Evolutionary conservation across 2,797 vertebrate species (phyloP).

Genomic region (Catostomus latipinnis): DNA sequence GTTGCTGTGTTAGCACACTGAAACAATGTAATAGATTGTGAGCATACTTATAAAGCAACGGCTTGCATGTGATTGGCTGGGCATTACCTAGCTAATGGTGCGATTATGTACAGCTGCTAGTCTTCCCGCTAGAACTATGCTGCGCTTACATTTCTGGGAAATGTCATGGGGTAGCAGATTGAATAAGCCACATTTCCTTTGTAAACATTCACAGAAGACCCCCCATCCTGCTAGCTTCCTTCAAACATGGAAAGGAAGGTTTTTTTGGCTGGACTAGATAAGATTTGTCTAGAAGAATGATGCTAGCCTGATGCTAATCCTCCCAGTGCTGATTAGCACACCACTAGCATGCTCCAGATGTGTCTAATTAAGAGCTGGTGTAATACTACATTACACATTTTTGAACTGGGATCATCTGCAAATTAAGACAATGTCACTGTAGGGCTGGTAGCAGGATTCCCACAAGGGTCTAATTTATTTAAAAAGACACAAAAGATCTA

Average conservation of each 20-base stretch:
- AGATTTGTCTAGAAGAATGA: conserved; percentile 34
- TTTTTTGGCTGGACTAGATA: conserved; percentile 24
- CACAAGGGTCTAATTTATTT: conserved; percentile 2
- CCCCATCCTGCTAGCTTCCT: conserved; percentile 1
- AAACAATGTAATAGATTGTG: no score
- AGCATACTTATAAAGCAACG: no score
- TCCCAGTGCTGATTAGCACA: conserved; percentile 48
- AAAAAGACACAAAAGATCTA: conserved; percentile 10
- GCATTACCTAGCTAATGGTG: no score
- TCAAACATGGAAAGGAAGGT: conserved; percentile 9
- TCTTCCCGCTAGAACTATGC: no score
- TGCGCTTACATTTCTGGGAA: not conserved
- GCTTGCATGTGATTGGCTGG: no score
- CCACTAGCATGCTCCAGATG: conserved; percentile 37
- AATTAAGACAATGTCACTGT: conserved; percentile 42
- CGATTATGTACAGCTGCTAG: no score
- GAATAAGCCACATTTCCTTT: conserved; percentile 1
- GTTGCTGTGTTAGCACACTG: no score
- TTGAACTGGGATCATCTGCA: conserved; percentile 35
- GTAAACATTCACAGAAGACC: conserved; percentile 8
- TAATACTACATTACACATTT: conserved; percentile 24
- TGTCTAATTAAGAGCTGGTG: conserved; percentile 39
- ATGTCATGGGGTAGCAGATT: conserved; percentile 10
- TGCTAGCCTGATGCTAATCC: conserved; percentile 49
- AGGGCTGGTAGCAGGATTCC: conserved; percentile 6